Conservation (phyloP, 2,888 invertebrate genomes). For the Syritta pipiens region DNA sequence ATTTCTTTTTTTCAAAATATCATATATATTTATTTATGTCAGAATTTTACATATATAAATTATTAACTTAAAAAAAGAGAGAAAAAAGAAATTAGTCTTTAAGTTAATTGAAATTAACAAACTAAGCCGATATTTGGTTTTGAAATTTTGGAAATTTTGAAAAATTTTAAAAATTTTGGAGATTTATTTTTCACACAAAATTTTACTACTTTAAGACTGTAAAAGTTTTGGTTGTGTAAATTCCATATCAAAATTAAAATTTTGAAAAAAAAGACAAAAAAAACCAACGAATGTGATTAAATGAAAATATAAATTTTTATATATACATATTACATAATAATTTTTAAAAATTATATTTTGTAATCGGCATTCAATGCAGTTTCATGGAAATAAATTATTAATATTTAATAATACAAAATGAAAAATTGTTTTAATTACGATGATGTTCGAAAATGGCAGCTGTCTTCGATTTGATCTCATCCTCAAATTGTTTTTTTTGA, state of each 20-base stretch:
- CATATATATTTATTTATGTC: conserved; percentile 63
- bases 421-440: conserved; percentile 72
- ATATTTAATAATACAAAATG: conserved; percentile 71
- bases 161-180: conserved; percentile 11
- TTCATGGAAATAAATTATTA: conserved; percentile 69
- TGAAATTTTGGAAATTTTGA: not conserved
- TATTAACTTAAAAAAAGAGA: conserved; percentile 33
- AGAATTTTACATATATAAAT: conserved; percentile 29
- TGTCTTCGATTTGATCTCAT: not conserved
- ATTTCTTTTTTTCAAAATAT: conserved; percentile 27
- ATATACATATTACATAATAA: conserved; percentile 42
- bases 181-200: conserved; percentile 11
- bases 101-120: conserved; percentile 23
- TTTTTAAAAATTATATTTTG: conserved; percentile 31
- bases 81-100: not conserved
- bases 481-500: not conserved
- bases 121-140: conserved; percentile 33
- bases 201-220: conserved; percentile 46
- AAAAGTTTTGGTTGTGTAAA: conserved; percentile 55
- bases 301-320: conserved; percentile 29
- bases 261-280: conserved; percentile 5
- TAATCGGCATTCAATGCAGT: conserved; percentile 57
- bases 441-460: conserved; percentile 27
- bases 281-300: conserved; percentile 58
- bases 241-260: conserved; percentile 23